Conservation (phyloP, 2,888 invertebrate species). For the Apamea epomidion region DNA sequence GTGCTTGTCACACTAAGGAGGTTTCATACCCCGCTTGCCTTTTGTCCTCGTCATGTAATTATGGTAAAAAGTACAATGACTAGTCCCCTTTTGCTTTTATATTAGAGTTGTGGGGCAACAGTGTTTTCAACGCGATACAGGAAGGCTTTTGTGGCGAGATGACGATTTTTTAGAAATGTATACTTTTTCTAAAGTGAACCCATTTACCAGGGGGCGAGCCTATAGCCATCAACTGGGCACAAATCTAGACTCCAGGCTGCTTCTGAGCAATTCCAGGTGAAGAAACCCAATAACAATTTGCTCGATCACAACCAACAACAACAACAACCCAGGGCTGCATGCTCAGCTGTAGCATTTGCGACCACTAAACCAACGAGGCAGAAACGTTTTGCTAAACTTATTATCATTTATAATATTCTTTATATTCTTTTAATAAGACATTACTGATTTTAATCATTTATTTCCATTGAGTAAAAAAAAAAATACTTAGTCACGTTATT, state of each 20-base stretch:
- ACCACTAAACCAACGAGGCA: not conserved
- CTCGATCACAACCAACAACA: too few species aligned
- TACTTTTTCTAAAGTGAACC: not conserved
- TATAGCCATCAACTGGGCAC: not conserved
- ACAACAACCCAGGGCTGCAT: too few species aligned
- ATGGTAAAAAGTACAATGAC: constrained; percentile 39
- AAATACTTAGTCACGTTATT: not conserved
- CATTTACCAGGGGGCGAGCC: not conserved
- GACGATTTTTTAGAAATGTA: not conserved
- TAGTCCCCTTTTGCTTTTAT: not conserved
- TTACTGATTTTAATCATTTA: not conserved
- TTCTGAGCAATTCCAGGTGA: not conserved
- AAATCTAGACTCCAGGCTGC: not conserved
- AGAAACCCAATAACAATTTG: not conserved
- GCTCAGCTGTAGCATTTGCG: too few species aligned
- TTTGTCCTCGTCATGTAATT: constrained; percentile 48
- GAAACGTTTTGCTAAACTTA: not conserved
- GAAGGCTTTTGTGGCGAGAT: not conserved
- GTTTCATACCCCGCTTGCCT: constrained; percentile 13
- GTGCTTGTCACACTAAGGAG: constrained; percentile 17
- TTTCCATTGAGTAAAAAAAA: not conserved
- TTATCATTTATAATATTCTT: not conserved
- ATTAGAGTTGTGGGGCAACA: not conserved
- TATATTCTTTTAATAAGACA: not conserved
- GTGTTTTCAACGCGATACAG: constrained; percentile 2